Base-by-base conservation (phyloP, 1,140 invertebrate genomes). In the Lucilia sericata region DNA sequence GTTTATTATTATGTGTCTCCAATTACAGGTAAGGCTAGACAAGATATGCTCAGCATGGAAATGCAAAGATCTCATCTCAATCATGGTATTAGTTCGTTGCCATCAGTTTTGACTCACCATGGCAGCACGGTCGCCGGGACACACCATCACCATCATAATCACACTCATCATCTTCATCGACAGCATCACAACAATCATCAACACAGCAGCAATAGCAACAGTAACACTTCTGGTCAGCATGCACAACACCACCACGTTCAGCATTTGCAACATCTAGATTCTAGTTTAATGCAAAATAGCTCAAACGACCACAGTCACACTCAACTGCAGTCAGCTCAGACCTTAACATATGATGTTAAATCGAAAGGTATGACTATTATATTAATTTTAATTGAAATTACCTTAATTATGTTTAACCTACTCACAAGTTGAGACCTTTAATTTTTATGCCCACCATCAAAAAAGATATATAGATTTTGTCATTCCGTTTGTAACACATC, bases 31-130 rank as follows among this genome's bases (percentile, higher is more conserved):
- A 85, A 70, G 65, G 65, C 65, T 19, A 8, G n/a, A 76, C 84
- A 86, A 86, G 86, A 85, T 87, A 89, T 88, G 87, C 86, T 89
- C 81, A 90, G 85, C 85, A 90, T 90, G 89, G 89, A 90, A 85
- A 87, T 90, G 86, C 89, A 90, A 86, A 85, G 86, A 86, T 86
- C 87, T 81, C 86, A 85, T 87, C 86, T 85, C 51, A 84, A 82
- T 74, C 84, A 90, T 86, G 88, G 87, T 82, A 84, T 90, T 60
- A 84, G 86, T 42, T 82, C 87, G 82, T 84, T 88, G 25, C 87
- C 86, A 76, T 86, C 86, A 47, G 84, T 82, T 47, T 76, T 86
- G 65, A 70, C 65, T 70, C 75, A 86, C 80, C 87, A 83, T 74
- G 47, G 13, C 75, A 78, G 30, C 47, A 49, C 34, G 25, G 51